Conservation (phyloP, 2,888 invertebrate species). For the Drosophila colorata region DNA sequence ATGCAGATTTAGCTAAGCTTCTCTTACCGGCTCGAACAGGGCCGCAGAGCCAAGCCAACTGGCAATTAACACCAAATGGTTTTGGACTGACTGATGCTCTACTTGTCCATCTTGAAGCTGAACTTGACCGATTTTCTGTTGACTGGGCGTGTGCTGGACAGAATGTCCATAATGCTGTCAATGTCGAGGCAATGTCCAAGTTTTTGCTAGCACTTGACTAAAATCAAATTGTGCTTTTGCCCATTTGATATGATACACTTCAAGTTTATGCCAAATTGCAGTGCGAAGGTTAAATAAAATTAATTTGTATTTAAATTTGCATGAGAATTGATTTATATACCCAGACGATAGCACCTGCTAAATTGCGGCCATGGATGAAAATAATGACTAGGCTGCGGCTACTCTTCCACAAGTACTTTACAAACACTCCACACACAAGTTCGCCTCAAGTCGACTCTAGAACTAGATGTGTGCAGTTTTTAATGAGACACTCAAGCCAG, state of each 20-base stretch:
- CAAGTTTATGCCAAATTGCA: conserved; percentile 45
- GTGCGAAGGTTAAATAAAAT: conserved; percentile 56
- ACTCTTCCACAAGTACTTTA: conserved; percentile 9
- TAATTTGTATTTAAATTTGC: conserved; percentile 52
- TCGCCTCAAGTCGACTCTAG: conserved; percentile 25
- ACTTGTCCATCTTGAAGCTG: conserved; percentile 50
- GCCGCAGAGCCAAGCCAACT: conserved; percentile 19
- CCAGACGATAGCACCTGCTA: conserved; percentile 45
- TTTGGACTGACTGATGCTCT: conserved; percentile 32
- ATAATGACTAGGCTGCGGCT: conserved; percentile 18
- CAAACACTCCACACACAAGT: conserved; percentile 10
- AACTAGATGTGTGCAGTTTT: conserved; percentile 16
- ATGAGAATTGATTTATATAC: conserved; percentile 60
- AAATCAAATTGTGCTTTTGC: conserved; percentile 20
- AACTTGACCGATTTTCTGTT: conserved; percentile 72
- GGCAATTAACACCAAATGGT: conserved; percentile 40
- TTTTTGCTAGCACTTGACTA: conserved; percentile 18
- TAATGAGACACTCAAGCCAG: conserved; percentile 14
- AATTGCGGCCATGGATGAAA: conserved; percentile 44
- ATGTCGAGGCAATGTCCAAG: conserved; percentile 34
- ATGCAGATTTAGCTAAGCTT: conserved; percentile 51
- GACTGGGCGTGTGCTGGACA: conserved; percentile 38
- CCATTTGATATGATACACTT: conserved; percentile 36
- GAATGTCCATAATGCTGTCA: conserved; percentile 43
- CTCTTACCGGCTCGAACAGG: conserved; percentile 23